These are phyloP conservation scores for Liopterus haemorrhoidalis DNA, from an alignment of 2,888 invertebrate genomes.

Conservation along the genomic window DNA sequence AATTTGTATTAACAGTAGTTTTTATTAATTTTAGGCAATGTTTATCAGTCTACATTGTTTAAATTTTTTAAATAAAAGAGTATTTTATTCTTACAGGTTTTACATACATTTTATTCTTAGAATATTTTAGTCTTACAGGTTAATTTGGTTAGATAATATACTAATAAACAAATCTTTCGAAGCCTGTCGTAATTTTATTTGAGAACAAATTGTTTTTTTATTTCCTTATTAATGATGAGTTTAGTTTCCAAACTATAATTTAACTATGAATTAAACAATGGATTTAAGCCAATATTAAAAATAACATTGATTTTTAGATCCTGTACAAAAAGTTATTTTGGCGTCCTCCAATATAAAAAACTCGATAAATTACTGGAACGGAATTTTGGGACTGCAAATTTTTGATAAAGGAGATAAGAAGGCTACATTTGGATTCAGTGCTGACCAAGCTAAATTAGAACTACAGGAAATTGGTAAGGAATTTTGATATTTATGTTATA, in stretches of 20 bases:
- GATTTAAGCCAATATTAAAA: not conserved
- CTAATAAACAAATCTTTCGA: too few species aligned
- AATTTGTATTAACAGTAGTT: too few species aligned
- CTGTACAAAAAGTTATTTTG: constrained; percentile 72
- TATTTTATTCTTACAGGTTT: constrained; percentile 11
- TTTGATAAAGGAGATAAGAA: constrained; percentile 58
- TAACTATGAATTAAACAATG: not conserved
- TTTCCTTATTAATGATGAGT: not conserved
- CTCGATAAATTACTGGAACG: constrained; percentile 81
- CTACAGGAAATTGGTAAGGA: constrained; percentile 67
- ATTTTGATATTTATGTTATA: constrained; percentile 31
- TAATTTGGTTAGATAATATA: too few species aligned
- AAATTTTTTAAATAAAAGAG: constrained; percentile 10
- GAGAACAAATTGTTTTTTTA: not conserved
- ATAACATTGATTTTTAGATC: constrained; percentile 53
- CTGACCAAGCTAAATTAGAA: constrained; percentile 71
- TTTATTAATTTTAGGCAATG: too few species aligned
- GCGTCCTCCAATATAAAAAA: constrained; percentile 68
- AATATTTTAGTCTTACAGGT: too few species aligned
- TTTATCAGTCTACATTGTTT: too few species aligned
- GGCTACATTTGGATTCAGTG: constrained; percentile 63
- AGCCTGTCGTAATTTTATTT: not conserved
- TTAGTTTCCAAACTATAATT: not conserved
- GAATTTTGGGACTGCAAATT: constrained; percentile 67
- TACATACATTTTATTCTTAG: too few species aligned